Conservation (phyloP, 2,888 invertebrate genomes). For the Lobophora halterata region DNA sequence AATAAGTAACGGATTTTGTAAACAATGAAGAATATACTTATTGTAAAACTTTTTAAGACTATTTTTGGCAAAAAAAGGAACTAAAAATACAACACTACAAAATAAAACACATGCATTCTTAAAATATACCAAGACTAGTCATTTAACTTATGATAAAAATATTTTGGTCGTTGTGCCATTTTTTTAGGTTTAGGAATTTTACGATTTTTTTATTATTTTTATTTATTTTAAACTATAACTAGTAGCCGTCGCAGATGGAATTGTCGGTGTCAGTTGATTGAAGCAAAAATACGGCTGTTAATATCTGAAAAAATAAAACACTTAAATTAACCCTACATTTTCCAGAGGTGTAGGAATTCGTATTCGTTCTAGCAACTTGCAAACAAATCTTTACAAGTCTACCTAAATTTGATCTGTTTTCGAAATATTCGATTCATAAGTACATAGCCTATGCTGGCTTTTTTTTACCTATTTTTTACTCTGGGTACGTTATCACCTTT, state of each 20-base stretch:
- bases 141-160: slow-evolving; percentile 62
- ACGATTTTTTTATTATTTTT: slow-evolving; percentile 63
- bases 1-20: slow-evolving; percentile 5
- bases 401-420: too few relatives aligned
- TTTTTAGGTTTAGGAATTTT: slow-evolving; percentile 72
- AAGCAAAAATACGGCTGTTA: slow-evolving; percentile 38
- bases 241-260: slow-evolving; percentile 56
- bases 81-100: slow-evolving; percentile 33
- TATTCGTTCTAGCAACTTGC: too few relatives aligned
- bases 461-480: too few relatives aligned
- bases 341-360: neutral
- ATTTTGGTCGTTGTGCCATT: slow-evolving; percentile 81
- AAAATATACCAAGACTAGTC: slow-evolving; percentile 58
- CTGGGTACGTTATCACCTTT: too few relatives aligned
- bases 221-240: slow-evolving; percentile 43
- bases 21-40: neutral
- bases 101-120: slow-evolving; percentile 30
- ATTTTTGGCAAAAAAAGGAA: slow-evolving; percentile 47
- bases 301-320: slow-evolving; percentile 47
- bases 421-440: too few relatives aligned
- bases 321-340: neutral
- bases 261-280: slow-evolving; percentile 76
- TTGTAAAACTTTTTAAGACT: slow-evolving; percentile 26
- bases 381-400: too few relatives aligned
- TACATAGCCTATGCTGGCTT: too few relatives aligned